A percentile compares a stretch with the other conserved stretches of the same genome.
Conservation (phyloP, 2,797 vertebrate species). For the Petrocephalus sullivani region DNA sequence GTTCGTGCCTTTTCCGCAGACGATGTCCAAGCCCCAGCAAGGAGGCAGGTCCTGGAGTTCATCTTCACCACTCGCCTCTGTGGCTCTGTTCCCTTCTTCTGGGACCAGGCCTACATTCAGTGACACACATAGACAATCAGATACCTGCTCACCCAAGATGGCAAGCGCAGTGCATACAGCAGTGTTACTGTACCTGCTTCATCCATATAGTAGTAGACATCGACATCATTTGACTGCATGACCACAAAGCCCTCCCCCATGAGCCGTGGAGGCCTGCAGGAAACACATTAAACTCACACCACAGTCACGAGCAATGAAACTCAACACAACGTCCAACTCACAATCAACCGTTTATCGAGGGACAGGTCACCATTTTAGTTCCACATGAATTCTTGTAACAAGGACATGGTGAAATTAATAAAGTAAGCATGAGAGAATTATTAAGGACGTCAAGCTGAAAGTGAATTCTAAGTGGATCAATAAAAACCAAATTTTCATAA, state of each 20-base stretch:
- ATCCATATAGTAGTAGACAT: conserved; percentile 98
- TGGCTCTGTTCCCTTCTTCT: conserved; percentile 73
- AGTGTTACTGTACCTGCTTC: conserved; percentile 76
- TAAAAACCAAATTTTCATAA: not conserved
- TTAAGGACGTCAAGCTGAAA: not conserved
- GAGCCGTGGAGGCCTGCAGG: conserved; percentile 82
- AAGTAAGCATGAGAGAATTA: not conserved
- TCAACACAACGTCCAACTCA: not conserved
- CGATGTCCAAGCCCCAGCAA: conserved; percentile 95
- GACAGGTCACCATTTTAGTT: not conserved
- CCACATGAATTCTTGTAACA: not conserved
- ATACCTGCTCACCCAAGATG: not conserved
- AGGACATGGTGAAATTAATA: not conserved
- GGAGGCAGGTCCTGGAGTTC: conserved; percentile 94
- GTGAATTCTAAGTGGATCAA: not conserved
- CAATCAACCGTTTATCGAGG: not conserved
- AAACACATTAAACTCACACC: not conserved
- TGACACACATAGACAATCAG: conserved; percentile 1
- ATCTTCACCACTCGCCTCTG: conserved; percentile 74
- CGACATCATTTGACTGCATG: conserved; percentile 97
- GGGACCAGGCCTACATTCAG: conserved; percentile 77
- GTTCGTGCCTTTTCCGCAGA: conserved; percentile 97
- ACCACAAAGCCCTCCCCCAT: conserved; percentile 99
- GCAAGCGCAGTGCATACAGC: not conserved
- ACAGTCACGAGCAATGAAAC: not conserved